phyloP scores from a whole-genome alignment of 2,113 vertebrate genomes.

The Sisor rabdophorus region DNA sequence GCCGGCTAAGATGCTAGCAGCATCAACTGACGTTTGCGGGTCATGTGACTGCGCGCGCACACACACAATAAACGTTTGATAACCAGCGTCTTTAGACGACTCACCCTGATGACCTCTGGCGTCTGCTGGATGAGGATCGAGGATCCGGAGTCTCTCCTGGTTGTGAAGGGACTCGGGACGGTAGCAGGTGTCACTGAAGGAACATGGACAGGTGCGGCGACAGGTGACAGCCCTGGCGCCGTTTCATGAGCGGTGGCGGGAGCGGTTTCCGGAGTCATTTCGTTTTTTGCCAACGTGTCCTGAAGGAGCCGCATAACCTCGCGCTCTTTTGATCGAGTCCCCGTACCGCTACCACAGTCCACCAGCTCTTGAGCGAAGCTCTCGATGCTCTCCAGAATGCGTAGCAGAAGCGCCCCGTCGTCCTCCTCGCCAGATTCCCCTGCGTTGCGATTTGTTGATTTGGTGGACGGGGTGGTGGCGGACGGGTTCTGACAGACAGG shows the following conservation, averaged over 20 bases:
- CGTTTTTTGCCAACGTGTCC: conserved; percentile 80
- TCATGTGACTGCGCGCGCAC: background rate
- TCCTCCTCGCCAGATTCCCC: conserved; percentile 78
- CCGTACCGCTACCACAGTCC: conserved; percentile 84
- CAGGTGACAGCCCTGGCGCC: conserved; percentile 31
- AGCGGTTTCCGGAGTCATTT: conserved; percentile 56
- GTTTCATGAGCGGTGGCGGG: conserved; percentile 45
- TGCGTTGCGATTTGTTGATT: conserved; percentile 63
- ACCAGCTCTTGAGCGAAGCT: conserved; percentile 97
- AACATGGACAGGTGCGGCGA: conserved; percentile 27
- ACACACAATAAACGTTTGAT: background rate
- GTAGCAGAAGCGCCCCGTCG: conserved; percentile 83
- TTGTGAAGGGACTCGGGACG: conserved; percentile 32
- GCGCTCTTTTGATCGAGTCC: conserved; percentile 85
- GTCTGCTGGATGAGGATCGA: conserved; percentile 87
- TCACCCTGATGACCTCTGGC: conserved; percentile 92
- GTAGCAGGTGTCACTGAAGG: conserved; percentile 18
- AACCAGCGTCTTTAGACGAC: conserved; percentile 45
- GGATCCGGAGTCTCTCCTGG: conserved; percentile 70
- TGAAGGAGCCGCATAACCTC: conserved; percentile 97
- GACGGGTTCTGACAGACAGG: conserved; percentile 40
- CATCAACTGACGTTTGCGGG: background rate
- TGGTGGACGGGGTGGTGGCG: conserved; percentile 25
- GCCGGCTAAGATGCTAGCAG: background rate
- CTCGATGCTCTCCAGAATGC: conserved; percentile 95